These are phyloP conservation scores for Parnassius mnemosyne DNA, from an alignment of 2,888 invertebrate species.

Conservation along the genomic window DNA sequence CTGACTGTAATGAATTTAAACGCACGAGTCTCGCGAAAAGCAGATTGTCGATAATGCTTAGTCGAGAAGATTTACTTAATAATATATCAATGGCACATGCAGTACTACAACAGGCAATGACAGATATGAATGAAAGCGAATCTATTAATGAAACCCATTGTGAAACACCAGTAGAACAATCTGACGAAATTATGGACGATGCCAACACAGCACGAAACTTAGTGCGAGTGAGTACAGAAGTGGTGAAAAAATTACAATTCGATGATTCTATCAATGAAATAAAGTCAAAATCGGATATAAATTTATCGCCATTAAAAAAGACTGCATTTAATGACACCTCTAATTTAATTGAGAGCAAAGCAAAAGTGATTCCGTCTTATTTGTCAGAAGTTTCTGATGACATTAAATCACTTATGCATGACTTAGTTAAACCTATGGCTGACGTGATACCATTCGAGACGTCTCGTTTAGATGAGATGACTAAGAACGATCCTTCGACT, in stretches of 20 bases:
- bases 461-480: slow-evolving; percentile 24
- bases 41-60: slow-evolving; percentile 49
- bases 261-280: slow-evolving; percentile 50
- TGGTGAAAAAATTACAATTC: slow-evolving; percentile 64
- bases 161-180: slow-evolving; percentile 24
- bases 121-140: slow-evolving; percentile 45
- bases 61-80: slow-evolving; percentile 53
- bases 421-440: slow-evolving; percentile 61
- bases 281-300: slow-evolving; percentile 35
- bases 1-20: slow-evolving; percentile 31
- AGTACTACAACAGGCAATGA: slow-evolving; percentile 45
- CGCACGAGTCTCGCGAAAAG: slow-evolving; percentile 44
- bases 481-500: slow-evolving; percentile 38
- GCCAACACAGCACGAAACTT: slow-evolving; percentile 32
- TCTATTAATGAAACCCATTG: slow-evolving; percentile 37
- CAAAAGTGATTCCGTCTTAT: slow-evolving; percentile 60
- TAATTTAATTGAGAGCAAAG: slow-evolving; percentile 46
- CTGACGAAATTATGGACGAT: slow-evolving; percentile 17
- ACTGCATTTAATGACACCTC: slow-evolving; percentile 53
- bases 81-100: slow-evolving; percentile 63
- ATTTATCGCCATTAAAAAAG: slow-evolving; percentile 52
- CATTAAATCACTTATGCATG: slow-evolving; percentile 62
- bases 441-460: slow-evolving; percentile 48
- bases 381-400: slow-evolving; percentile 55
- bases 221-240: slow-evolving; percentile 48